A percentile compares a stretch with the other conserved stretches of the same genome.
Evolutionary conservation across 1,140 invertebrate species (phyloP).

Genomic region (Zaprionus taronus): DNA sequence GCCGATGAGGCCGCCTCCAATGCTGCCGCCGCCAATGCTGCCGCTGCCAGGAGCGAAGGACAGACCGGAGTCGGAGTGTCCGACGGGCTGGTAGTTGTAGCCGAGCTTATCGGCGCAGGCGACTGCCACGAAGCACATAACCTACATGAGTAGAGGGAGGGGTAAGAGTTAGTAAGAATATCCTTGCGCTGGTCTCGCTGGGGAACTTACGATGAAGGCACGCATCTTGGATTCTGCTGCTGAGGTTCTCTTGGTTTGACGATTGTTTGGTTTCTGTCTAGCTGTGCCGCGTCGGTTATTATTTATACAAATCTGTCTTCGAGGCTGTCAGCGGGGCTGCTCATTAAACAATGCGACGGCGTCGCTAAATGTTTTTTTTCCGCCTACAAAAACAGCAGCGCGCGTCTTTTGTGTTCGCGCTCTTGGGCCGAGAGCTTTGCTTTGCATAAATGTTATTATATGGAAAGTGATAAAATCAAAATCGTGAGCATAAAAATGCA

Average conservation of each 20-base stretch:
- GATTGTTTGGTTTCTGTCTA: slow-evolving; percentile 67
- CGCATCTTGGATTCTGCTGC: slow-evolving; percentile 71
- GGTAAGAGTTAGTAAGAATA: slow-evolving; percentile 39
- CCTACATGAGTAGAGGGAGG: slow-evolving; percentile 24
- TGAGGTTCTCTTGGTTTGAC: slow-evolving; percentile 66
- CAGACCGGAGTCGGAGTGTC: slow-evolving; percentile 63
- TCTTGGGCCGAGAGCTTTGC: slow-evolving; percentile 42
- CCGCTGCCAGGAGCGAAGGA: slow-evolving; percentile 65
- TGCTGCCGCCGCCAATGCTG: background rate
- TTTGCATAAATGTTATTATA: slow-evolving; percentile 81
- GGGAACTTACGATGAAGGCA: slow-evolving; percentile 72
- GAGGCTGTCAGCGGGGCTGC: slow-evolving; percentile 67
- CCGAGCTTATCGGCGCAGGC: slow-evolving; percentile 77
- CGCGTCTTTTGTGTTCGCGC: slow-evolving; percentile 59
- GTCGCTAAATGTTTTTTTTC: slow-evolving; percentile 70
- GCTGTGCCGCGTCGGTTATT: slow-evolving; percentile 43
- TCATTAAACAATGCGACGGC: slow-evolving; percentile 64
- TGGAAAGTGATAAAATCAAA: slow-evolving; percentile 67
- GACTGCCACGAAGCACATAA: slow-evolving; percentile 74
- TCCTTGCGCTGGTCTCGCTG: background rate
- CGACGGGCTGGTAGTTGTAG: slow-evolving; percentile 79
- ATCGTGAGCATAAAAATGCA: slow-evolving; percentile 71
- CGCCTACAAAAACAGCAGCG: slow-evolving; percentile 70
- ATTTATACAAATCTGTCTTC: slow-evolving; percentile 74
- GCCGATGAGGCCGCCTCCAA: slow-evolving; percentile 19